Evolutionary conservation across 2,113 vertebrate species (phyloP).

Genomic region (Epinephelus moara): DNA sequence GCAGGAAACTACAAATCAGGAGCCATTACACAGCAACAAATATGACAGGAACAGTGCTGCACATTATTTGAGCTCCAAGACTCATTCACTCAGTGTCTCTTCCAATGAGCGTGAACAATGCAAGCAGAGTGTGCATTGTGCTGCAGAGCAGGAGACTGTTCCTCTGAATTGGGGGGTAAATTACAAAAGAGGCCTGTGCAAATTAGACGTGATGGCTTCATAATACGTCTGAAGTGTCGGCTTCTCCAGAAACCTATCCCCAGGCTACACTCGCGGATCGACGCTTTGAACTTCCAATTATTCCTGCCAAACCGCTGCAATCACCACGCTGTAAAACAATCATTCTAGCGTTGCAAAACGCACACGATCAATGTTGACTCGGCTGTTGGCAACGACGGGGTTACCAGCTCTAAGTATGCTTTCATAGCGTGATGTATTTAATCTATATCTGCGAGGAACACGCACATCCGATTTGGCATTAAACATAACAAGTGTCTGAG

Average conservation of each 20-base stretch:
- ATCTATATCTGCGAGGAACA: slow-evolving; percentile 53
- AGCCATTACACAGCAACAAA: slow-evolving; percentile 75
- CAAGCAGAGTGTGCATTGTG: slow-evolving; percentile 72
- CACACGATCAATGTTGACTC: slow-evolving; percentile 62
- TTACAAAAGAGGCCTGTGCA: slow-evolving; percentile 76
- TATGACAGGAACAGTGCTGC: slow-evolving; percentile 74
- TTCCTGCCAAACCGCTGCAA: slow-evolving; percentile 71
- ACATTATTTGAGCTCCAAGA: slow-evolving; percentile 72
- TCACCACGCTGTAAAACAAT: slow-evolving; percentile 70
- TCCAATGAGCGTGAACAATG: slow-evolving; percentile 78
- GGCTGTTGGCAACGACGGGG: slow-evolving; percentile 41
- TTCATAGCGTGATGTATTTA: slow-evolving; percentile 34
- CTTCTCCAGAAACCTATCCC: slow-evolving; percentile 69
- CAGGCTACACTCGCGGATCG: slow-evolving; percentile 64
- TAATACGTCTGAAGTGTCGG: slow-evolving; percentile 76
- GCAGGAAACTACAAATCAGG: slow-evolving; percentile 74
- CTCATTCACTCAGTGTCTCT: slow-evolving; percentile 80
- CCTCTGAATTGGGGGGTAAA: slow-evolving; percentile 74
- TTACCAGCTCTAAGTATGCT: slow-evolving; percentile 39
- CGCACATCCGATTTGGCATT: slow-evolving; percentile 23
- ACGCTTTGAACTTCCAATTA: slow-evolving; percentile 75
- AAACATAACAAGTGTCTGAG: slow-evolving; percentile 16
- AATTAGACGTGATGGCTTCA: slow-evolving; percentile 79
- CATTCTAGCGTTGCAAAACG: slow-evolving; percentile 48
- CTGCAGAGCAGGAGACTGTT: slow-evolving; percentile 69